Evolutionary conservation across 2,797 vertebrate genomes (phyloP).

Genomic region (Prionace glauca): DNA sequence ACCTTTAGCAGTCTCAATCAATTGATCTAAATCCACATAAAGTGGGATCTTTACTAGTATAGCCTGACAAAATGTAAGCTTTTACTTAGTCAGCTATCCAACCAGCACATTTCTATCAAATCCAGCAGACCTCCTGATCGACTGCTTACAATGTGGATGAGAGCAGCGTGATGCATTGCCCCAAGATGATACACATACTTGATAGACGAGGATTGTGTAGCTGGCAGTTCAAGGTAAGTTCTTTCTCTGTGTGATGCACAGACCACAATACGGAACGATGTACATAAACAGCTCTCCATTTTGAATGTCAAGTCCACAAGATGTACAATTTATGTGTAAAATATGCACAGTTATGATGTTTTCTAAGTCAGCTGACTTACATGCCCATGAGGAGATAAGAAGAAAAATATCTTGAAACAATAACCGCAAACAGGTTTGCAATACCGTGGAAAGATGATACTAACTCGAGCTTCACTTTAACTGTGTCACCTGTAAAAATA

Average conservation of each 20-base stretch:
- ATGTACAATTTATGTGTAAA: background rate
- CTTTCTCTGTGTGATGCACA: background rate
- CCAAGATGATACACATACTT: constrained; percentile 62
- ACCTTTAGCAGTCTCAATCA: background rate
- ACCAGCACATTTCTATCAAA: constrained; percentile 65
- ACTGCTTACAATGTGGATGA: constrained; percentile 61
- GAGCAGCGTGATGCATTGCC: constrained; percentile 64
- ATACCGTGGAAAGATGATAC: background rate
- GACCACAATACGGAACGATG: background rate
- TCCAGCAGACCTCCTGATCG: constrained; percentile 58
- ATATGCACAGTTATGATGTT: background rate
- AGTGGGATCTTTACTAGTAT: background rate
- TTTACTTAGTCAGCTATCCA: constrained; percentile 52
- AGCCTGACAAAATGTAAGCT: background rate
- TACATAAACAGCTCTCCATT: background rate
- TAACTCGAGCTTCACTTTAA: background rate
- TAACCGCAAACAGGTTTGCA: background rate
- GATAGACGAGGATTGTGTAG: constrained; percentile 70
- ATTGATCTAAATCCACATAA: background rate
- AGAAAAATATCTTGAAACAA: background rate
- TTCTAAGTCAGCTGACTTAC: background rate
- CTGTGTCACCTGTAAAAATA: background rate
- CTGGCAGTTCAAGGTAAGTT: constrained; percentile 64
- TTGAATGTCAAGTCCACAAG: background rate
- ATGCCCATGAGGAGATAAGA: background rate